Evolutionary conservation across 2,113 vertebrate species (phyloP).

Genomic region (Sylvia atricapilla): DNA sequence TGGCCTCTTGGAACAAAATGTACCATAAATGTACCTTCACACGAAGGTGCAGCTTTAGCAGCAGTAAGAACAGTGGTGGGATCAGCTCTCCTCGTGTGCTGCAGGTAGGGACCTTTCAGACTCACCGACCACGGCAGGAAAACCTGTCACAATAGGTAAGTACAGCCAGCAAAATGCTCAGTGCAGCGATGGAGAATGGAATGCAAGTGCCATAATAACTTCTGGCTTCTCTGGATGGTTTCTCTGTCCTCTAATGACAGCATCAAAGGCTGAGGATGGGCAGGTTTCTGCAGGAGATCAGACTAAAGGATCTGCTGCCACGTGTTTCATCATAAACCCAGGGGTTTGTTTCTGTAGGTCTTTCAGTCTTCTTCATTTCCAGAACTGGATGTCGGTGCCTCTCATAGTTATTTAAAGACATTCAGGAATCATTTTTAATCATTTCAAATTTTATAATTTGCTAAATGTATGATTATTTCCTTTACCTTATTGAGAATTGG

Average conservation of each 20-base stretch:
- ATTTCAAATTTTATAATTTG: not conserved
- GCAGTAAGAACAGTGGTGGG: not conserved
- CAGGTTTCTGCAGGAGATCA: not conserved
- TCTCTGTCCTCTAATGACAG: not conserved
- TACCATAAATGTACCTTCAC: not conserved
- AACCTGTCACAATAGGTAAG: fast-evolving
- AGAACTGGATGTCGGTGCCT: not conserved
- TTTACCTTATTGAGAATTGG: not conserved
- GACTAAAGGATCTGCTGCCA: not conserved
- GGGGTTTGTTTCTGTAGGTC: not conserved
- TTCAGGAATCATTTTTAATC: not conserved
- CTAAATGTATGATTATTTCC: not conserved
- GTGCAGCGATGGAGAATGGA: not conserved
- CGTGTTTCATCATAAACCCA: not conserved
- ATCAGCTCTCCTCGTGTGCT: not conserved
- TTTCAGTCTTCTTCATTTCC: not conserved
- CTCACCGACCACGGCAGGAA: not conserved
- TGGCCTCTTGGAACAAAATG: not conserved
- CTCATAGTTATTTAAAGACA: not conserved
- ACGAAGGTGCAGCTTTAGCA: not conserved
- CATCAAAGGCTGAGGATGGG: not conserved
- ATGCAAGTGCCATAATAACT: not conserved
- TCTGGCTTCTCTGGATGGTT: not conserved
- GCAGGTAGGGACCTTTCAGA: not conserved
- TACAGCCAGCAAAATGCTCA: not conserved